These are phyloP conservation scores for Limnothrissa miodon DNA, from an alignment of 2,113 vertebrate species.

Conservation along the genomic window DNA sequence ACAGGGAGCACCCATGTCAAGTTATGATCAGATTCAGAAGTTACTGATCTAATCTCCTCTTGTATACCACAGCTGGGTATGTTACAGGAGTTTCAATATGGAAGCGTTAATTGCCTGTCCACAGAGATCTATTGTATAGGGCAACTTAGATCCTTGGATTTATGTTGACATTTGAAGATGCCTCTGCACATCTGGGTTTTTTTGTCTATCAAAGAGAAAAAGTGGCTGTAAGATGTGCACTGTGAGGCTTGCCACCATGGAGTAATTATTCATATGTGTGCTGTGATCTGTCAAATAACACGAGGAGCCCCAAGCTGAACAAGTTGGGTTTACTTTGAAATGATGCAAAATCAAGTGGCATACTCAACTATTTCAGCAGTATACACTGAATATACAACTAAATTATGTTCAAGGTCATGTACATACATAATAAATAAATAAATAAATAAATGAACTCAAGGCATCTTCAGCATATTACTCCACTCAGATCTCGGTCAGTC, in stretches of 20 bases:
- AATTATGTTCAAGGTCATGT: neutral
- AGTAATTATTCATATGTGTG: slow-evolving; percentile 7
- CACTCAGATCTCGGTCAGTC: neutral
- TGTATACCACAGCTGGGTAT: too few species aligned
- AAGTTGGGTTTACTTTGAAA: neutral
- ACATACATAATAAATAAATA: neutral
- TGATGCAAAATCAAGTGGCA: neutral
- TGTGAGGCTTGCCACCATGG: neutral
- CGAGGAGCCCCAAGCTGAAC: neutral
- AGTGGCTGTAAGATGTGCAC: too few species aligned
- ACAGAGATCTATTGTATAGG: too few species aligned
- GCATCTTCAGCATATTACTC: neutral
- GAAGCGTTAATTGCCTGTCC: too few species aligned
- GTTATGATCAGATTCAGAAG: too few species aligned
- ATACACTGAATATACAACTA: neutral
- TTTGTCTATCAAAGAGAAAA: too few species aligned
- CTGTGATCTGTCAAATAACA: neutral
- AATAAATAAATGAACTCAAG: neutral
- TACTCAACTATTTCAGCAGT: neutral
- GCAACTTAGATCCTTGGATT: too few species aligned
- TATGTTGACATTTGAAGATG: too few species aligned
- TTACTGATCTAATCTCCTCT: too few species aligned
- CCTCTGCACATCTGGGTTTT: too few species aligned
- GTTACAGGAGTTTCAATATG: too few species aligned
- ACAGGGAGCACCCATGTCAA: too few species aligned